These are phyloP conservation scores for Mirounga angustirostris DNA, from an alignment of 2,113 vertebrate genomes.

Conservation along the genomic window DNA sequence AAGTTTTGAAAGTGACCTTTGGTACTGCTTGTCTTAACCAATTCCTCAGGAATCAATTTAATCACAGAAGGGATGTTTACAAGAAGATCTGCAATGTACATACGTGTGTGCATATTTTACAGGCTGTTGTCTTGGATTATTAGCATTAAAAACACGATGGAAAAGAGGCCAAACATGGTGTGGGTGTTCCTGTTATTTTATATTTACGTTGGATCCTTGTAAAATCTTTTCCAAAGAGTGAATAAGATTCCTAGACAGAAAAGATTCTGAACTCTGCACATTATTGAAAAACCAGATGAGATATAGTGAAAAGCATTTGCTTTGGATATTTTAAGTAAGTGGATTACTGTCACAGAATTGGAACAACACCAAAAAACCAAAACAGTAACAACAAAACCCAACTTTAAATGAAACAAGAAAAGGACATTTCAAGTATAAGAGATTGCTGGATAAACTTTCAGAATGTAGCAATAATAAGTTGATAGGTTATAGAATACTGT, in stretches of 20 bases:
- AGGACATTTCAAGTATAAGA: background rate
- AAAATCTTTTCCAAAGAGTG: background rate
- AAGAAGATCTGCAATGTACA: background rate
- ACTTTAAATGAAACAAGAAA: conserved; percentile 16
- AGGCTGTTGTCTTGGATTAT: conserved; percentile 40
- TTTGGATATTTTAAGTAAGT: conserved; percentile 6
- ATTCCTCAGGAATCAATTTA: conserved; percentile 63
- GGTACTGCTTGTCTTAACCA: background rate
- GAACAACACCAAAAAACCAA: background rate
- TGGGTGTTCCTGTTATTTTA: conserved; percentile 44
- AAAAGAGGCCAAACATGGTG: background rate
- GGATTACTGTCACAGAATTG: background rate
- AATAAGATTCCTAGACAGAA: conserved; percentile 41
- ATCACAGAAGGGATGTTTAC: conserved; percentile 51
- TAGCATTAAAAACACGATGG: conserved; percentile 60
- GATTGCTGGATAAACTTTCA: background rate
- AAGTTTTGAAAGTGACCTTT: conserved; percentile 74
- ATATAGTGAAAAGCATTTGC: background rate
- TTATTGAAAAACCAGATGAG: background rate
- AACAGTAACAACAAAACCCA: background rate
- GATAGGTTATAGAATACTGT: background rate
- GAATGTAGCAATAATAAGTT: background rate
- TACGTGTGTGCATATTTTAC: background rate
- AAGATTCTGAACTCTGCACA: background rate
- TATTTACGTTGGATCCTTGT: conserved; percentile 15